Base-by-base conservation (phyloP, 2,888 invertebrate species). In the Eristalis pertinax region DNA sequence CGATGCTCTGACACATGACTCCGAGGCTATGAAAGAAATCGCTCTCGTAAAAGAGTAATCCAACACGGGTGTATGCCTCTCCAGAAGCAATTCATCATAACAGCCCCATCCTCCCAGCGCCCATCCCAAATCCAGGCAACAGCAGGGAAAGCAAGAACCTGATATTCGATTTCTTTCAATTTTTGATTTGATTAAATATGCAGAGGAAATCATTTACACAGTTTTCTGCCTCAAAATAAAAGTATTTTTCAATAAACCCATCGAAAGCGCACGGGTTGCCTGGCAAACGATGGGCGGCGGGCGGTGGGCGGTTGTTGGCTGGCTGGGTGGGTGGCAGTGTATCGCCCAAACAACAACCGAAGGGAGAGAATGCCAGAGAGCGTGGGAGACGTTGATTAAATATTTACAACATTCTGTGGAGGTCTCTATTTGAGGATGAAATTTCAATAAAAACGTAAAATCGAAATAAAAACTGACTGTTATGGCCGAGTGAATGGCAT, bases 401-500 rank as follows among this genome's bases (percentile, higher is more conserved):
- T 84, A 84, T 84, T 84, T 84, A 84, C 68, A 68, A 63, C 63
- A 41, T 68, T 63, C 63, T 73, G 69, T 38, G 50, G 63, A 43
- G 58, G 29, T 78, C 19, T 78, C 73, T 64, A 78, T 84, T 78
- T 63, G 64, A 74, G 68, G 62, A 78, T 84, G 73, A 72, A 73
- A 74, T 77, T 84, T 84, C 83, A 84, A 84, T 84, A 73, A 84
- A 80, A 78, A 73, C 68, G 50, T 74, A 73, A 50, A 73, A 78
- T 84, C 68, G 63, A 78, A 84, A 84, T 82, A 62, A 76, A 77
- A 72, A 38, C 72, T 72, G 82, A 76, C 72, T 43, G 70, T 72
- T 82, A 72, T 76, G 64, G 70, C 22, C 72, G 58, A 64, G 26
- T 62, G 74, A 72, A 67, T 62, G 65, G 65, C 32, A 62, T 67